These are phyloP conservation scores for Drosophila infuscata DNA, from an alignment of 2,888 invertebrate species.

Conservation along the genomic window DNA sequence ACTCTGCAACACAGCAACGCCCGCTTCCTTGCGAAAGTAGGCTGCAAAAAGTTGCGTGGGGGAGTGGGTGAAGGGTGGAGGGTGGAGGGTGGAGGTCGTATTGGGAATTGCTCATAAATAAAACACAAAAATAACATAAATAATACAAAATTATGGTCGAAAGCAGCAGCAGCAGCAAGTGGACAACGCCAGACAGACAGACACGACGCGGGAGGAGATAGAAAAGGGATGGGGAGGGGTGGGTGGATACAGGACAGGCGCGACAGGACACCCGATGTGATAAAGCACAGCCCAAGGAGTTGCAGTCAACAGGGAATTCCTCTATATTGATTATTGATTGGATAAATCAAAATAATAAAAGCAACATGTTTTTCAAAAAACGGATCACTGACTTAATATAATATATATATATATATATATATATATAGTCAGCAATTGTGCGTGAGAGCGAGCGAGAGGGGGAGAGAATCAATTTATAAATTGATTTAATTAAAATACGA, in stretches of 20 bases:
- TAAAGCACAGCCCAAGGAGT: background rate
- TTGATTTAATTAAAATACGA: background rate
- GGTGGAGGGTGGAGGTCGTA: background rate
- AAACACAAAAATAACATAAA: constrained; percentile 70
- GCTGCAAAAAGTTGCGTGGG: constrained; percentile 37
- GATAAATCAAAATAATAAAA: background rate
- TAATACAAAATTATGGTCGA: constrained; percentile 65
- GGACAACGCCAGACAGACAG: constrained; percentile 33
- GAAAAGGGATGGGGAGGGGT: background rate
- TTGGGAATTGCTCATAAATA: constrained; percentile 71
- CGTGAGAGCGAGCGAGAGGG: background rate
- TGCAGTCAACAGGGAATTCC: background rate
- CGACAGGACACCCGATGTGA: background rate
- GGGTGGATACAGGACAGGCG: too few species aligned
- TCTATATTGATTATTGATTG: background rate
- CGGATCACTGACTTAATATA: background rate
- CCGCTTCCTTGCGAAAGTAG: constrained; percentile 8
- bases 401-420: too few species aligned
- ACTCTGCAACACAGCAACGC: background rate
- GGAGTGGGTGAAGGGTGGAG: background rate
- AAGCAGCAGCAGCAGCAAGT: constrained; percentile 34
- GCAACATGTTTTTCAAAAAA: background rate
- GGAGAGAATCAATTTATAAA: background rate
- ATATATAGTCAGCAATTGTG: too few species aligned
- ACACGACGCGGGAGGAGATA: background rate